Evolutionary conservation across 2,113 vertebrate species (phyloP).

Genomic region (Excalfactoria chinensis): DNA sequence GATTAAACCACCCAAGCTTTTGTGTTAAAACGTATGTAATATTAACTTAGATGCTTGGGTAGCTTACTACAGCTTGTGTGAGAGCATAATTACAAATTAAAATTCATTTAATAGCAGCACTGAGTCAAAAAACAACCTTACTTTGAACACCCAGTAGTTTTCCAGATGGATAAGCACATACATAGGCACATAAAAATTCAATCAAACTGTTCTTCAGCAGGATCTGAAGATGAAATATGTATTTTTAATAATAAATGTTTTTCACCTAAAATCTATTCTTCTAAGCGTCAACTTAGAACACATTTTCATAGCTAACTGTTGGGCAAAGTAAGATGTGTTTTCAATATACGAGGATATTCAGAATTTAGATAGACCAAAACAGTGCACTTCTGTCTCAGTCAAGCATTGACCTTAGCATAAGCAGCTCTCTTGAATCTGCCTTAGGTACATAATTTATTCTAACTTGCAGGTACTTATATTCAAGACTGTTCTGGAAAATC

Average conservation of each 20-base stretch:
- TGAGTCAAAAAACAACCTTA: background rate
- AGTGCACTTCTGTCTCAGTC: background rate
- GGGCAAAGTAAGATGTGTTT: background rate
- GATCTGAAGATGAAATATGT: background rate
- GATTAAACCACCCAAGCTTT: background rate
- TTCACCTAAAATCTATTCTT: conserved; percentile 1
- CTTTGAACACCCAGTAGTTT: conserved; percentile 1
- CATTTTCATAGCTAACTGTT: background rate
- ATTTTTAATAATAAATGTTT: background rate
- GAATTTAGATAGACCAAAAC: background rate
- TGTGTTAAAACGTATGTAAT: background rate
- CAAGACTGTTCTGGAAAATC: background rate
- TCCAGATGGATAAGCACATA: conserved; percentile 24
- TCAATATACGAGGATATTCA: background rate
- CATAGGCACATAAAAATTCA: background rate
- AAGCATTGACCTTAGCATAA: background rate
- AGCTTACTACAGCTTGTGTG: background rate
- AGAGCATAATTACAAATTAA: background rate
- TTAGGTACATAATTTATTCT: background rate
- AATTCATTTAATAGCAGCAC: background rate
- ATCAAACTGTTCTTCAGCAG: conserved; percentile 13
- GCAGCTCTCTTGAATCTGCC: background rate
- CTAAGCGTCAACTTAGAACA: background rate
- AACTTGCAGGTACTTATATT: background rate
- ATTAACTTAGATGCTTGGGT: background rate